These are phyloP conservation scores for Oreohelix idahoensis DNA, from an alignment of 1,140 invertebrate species.

Conservation along the genomic window DNA sequence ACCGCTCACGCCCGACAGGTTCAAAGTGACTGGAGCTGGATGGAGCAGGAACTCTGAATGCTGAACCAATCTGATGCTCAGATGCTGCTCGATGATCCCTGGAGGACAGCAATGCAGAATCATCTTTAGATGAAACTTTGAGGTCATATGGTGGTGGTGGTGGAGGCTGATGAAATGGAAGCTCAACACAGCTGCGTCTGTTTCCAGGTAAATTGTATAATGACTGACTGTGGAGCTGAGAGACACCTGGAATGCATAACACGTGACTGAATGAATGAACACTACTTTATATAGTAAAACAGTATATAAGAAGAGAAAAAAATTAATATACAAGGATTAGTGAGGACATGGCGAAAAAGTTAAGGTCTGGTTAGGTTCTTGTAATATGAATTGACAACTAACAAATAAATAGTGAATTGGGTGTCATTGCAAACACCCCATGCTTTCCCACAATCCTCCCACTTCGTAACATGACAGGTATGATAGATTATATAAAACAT, in stretches of 20 bases:
- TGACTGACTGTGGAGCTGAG: conserved; percentile 33
- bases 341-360: no score
- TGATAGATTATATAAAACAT: no score
- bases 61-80: not conserved
- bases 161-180: conserved; percentile 33
- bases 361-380: no score
- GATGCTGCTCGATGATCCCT: not conserved
- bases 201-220: conserved; percentile 45
- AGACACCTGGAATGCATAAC: conserved; percentile 2
- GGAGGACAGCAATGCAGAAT: conserved; percentile 19
- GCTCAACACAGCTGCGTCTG: conserved; percentile 42
- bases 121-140: conserved; percentile 43
- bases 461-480: no score
- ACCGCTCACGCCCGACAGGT: conserved; percentile 36
- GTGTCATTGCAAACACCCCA: no score
- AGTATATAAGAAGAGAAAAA: no score
- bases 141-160: conserved; percentile 43
- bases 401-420: no score
- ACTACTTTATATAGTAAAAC: no score
- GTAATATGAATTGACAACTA: no score
- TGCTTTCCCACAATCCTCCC: no score
- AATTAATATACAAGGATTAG: no score
- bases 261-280: no score
- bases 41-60: not conserved
- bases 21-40: conserved; percentile 30